Evolutionary conservation across 1,140 invertebrate genomes (phyloP), one percentile per base, ranked within the genome.

Genomic region (Zaprionus lachaisei): DNA sequence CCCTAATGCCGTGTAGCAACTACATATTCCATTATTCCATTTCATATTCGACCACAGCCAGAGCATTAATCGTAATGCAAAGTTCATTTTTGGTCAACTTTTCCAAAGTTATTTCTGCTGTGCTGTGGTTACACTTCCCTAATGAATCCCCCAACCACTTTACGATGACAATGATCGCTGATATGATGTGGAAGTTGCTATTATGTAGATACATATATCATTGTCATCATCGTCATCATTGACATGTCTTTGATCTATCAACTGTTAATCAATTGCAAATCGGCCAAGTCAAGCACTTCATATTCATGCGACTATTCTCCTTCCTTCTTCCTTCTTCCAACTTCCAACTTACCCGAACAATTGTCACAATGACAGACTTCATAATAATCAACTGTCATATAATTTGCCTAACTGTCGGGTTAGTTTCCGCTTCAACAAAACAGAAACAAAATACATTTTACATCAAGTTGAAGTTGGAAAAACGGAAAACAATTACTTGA

Each of bases 401-500:
- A 72, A 60, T 76, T 76, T 76, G 54, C 9, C 20, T n/a, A 66
- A 76, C 41, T 64, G 55, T 34, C 68, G 51, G 22, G 31, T 63
- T 24, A 41, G 62, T 65, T 76, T 76, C 73, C 74, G 74, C 60
- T 26, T 20, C 70, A 20, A 9, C 58, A 31, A 57, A 63, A 56
- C 62, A 44, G 12, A 41, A 28, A 60, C 14, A 58, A 61, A 41
- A 67, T 4, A 62, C 57, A 51, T 54, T 55, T 41, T 41, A 41
- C n/a, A 22, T 49, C 44, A 22, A 12, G 47, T 49, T 20, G 15
- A 49, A 49, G 15, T 24, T 22, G 17, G 51, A 69, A 71, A 64
- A 63, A 64, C 60, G 60, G 26, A 63, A 64, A 72, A 64, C 65
- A 67, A 67, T 58, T 67, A 67, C 47, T 41, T 72, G 38, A 64